phyloP scores from a whole-genome alignment of 53 echinoderm and acorn worm genomes.

The Patiria pectinifera region DNA sequence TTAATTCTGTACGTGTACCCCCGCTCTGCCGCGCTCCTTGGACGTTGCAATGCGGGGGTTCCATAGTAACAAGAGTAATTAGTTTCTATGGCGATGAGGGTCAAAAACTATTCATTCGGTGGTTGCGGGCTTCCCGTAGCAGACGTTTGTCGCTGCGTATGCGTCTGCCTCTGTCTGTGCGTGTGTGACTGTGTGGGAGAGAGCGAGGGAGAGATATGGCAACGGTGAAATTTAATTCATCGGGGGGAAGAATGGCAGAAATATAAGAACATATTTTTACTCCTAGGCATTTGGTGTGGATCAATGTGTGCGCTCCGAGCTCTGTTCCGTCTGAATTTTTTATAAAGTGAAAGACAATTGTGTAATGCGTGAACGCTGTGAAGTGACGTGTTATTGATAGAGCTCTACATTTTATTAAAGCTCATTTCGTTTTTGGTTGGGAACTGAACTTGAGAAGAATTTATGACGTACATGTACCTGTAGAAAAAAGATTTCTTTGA shows the following conservation, averaged over 20 bases:
- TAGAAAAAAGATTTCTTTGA: background rate
- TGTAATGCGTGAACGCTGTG: slow-evolving; percentile 13
- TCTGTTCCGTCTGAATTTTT: slow-evolving; percentile 20
- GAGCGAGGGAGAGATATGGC: background rate
- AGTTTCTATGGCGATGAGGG: slow-evolving; percentile 65
- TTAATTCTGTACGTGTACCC: slow-evolving; percentile 54
- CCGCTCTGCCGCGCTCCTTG: slow-evolving; percentile 22
- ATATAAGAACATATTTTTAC: slow-evolving; percentile 57
- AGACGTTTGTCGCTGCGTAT: background rate
- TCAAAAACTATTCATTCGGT: slow-evolving; percentile 62
- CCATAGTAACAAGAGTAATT: slow-evolving; percentile 63
- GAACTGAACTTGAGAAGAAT: background rate
- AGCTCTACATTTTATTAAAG: background rate
- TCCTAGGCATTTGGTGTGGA: slow-evolving; percentile 20
- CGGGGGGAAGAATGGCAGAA: slow-evolving; percentile 29
- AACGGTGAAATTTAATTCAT: slow-evolving; percentile 46
- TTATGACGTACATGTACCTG: background rate
- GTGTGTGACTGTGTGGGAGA: slow-evolving; percentile 20
- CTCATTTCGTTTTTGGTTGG: background rate
- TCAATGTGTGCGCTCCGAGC: slow-evolving; percentile 39
- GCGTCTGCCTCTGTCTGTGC: too few species aligned
- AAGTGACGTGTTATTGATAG: slow-evolving; percentile 12
- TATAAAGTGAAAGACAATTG: slow-evolving; percentile 40
- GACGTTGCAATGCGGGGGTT: slow-evolving; percentile 52
- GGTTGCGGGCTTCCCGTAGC: slow-evolving; percentile 35